Conservation (phyloP, 1,140 invertebrate genomes). For the Nephotettix cincticeps region DNA sequence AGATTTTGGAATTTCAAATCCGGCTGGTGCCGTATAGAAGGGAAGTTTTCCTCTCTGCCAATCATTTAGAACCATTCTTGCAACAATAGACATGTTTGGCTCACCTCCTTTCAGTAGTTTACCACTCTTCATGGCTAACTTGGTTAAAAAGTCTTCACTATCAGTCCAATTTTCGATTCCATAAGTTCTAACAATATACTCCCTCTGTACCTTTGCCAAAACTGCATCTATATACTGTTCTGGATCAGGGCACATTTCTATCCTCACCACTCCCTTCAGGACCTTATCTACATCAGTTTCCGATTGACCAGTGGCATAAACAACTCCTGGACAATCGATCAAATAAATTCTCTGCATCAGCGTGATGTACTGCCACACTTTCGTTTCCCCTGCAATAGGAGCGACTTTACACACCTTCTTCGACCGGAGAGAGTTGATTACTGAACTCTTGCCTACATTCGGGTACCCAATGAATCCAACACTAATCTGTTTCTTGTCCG, state of each 20-base stretch:
- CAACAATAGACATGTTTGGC: constrained; percentile 83
- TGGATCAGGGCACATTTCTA: constrained; percentile 92
- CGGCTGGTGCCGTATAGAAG: constrained; percentile 86
- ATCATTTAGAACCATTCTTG: constrained; percentile 97
- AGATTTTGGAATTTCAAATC: constrained; percentile 61
- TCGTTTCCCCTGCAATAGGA: constrained; percentile 98
- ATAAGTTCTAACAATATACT: constrained; percentile 92
- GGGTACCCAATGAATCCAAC: constrained; percentile 99
- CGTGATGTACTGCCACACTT: constrained; percentile 99
- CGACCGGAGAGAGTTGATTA: constrained; percentile 93
- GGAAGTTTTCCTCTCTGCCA: constrained; percentile 98
- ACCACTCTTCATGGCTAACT: constrained; percentile 81
- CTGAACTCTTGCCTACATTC: constrained; percentile 98
- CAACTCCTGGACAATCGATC: constrained; percentile 99
- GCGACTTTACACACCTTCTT: constrained; percentile 99
- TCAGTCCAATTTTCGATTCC: constrained; percentile 78
- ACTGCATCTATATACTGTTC: constrained; percentile 92
- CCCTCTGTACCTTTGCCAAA: constrained; percentile 82
- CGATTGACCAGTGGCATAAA: constrained; percentile 89
- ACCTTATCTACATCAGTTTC: constrained; percentile 96
- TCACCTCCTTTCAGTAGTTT: constrained; percentile 96
- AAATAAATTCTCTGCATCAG: constrained; percentile 96
- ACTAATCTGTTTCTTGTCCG: constrained; percentile 97
- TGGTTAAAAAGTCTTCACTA: constrained; percentile 88
- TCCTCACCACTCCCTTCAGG: constrained; percentile 91